Evolutionary conservation across 1,140 invertebrate genomes (phyloP), one percentile per base, ranked within the genome.

Genomic region (Ruditapes philippinarum): DNA sequence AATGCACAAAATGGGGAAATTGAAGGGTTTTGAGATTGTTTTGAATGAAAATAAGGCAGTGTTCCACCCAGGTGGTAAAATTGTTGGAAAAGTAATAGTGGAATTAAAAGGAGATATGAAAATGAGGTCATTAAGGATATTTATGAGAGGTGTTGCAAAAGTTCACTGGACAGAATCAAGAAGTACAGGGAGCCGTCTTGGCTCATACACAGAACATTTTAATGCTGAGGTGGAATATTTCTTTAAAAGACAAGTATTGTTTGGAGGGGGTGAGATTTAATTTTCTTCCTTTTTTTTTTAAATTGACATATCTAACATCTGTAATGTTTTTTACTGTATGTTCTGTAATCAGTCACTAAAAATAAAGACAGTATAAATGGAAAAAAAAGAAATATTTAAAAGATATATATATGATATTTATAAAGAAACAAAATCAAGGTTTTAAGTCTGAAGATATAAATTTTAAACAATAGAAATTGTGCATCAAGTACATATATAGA

Each of bases 211-310:
- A 28, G 96, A 96, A 93, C 96, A 96, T 93, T 96, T 95, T 90
- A 96, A 96, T 91, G 95, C 96, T 31, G 96, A 96, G 90, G 95
- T 96, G 38, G 96, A 96, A 93, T 96, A 96, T 91, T 96, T 96
- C 89, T 95, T 96, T 85, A 96, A 96, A 88, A 92, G 95, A 91
- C 96, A 96, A 91, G 94, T 96, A 70, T 92, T 96, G 9, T 96
- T 96, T 93, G 96, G 96, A 33, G 94, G 95, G 94, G 96, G 96
- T 96, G 54, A 45, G 60, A n/a, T 60, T 12, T 28, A 12, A n/a
- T n/a, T n/a, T n/a, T n/a, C n/a, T n/a, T n/a, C n/a, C n/a, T n/a
- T n/a, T n/a, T n/a, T n/a, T n/a, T n/a, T n/a, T n/a, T n/a, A n/a
- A n/a, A n/a, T n/a, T n/a, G n/a, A n/a, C n/a, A n/a, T n/a, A n/a